A percentile compares a stretch with the other conserved stretches of the same genome.
These are phyloP conservation scores for Synanthedon formicaeformis DNA, from an alignment of 2,888 invertebrate genomes.

Conservation along the genomic window DNA sequence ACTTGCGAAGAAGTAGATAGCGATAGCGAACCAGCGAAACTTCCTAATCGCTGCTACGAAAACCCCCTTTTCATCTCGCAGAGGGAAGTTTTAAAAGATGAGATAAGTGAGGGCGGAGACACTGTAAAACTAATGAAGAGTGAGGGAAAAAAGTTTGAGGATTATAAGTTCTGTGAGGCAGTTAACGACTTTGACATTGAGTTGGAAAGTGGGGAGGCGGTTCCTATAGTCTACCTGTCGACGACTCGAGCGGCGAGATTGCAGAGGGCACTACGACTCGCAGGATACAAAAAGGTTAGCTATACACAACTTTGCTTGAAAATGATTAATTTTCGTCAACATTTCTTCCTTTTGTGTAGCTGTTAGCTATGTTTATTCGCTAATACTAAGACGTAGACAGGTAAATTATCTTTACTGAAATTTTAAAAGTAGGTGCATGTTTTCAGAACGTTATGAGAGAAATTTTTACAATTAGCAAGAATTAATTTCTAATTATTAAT, in stretches of 20 bases:
- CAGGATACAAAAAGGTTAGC: constrained; percentile 68
- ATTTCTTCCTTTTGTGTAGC: neutral
- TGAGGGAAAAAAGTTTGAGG: constrained; percentile 46
- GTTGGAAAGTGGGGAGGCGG: constrained; percentile 48
- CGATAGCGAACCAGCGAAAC: constrained; percentile 21
- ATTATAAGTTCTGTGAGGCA: constrained; percentile 59
- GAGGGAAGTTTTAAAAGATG: constrained; percentile 43
- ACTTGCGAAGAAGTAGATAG: constrained; percentile 3
- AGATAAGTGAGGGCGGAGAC: constrained; percentile 40
- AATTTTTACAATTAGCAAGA: too few species aligned
- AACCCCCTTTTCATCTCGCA: constrained; percentile 50
- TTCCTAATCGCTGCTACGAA: constrained; percentile 40
- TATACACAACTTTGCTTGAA: neutral
- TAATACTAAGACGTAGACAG: too few species aligned
- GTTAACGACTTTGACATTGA: constrained; percentile 62
- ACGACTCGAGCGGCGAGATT: constrained; percentile 63
- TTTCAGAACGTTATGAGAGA: too few species aligned
- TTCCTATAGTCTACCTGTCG: constrained; percentile 62
- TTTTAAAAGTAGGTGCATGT: too few species aligned
- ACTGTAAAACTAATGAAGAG: constrained; percentile 50
- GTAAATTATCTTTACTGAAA: too few species aligned
- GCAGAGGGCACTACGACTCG: constrained; percentile 67
- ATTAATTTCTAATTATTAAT: too few species aligned
- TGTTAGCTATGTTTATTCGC: neutral
- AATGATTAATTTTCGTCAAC: neutral